A percentile compares a stretch with the other conserved stretches of the same genome.
Conservation (phyloP, 2,888 invertebrate species). For the Notodonta dromedarius region DNA sequence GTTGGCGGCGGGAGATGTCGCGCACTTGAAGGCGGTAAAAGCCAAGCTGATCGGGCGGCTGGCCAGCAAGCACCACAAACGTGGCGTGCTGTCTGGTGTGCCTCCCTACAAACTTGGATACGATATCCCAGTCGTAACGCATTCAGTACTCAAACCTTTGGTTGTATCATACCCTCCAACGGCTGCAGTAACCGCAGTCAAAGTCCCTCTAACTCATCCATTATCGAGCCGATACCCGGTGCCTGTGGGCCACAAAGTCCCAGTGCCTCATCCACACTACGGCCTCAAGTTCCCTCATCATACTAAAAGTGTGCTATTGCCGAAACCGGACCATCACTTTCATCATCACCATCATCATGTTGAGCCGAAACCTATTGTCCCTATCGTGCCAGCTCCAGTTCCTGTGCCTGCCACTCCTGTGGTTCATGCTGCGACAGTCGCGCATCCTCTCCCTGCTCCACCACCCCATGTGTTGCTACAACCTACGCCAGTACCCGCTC, state of each 20-base stretch:
- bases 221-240: slow-evolving; percentile 59
- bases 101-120: slow-evolving; percentile 79
- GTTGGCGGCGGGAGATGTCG: slow-evolving; percentile 56
- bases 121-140: slow-evolving; percentile 75
- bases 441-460: slow-evolving; percentile 59
- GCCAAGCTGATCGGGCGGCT: slow-evolving; percentile 60
- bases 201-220: slow-evolving; percentile 70
- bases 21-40: slow-evolving; percentile 63
- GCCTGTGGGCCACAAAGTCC: slow-evolving; percentile 66
- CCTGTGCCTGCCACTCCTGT: slow-evolving; percentile 50
- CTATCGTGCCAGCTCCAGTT: slow-evolving; percentile 53
- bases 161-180: slow-evolving; percentile 78
- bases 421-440: slow-evolving; percentile 53
- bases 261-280: slow-evolving; percentile 67
- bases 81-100: slow-evolving; percentile 68
- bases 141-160: slow-evolving; percentile 76
- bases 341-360: slow-evolving; percentile 78
- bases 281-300: slow-evolving; percentile 68
- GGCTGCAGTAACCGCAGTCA: slow-evolving; percentile 72
- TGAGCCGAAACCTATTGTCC: slow-evolving; percentile 63
- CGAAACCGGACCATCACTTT: slow-evolving; percentile 68
- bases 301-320: slow-evolving; percentile 54
- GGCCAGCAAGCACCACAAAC: slow-evolving; percentile 67
- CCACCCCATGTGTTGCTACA: slow-evolving; percentile 48
- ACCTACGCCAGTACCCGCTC: slow-evolving; percentile 42